Evolutionary conservation across 2,797 vertebrate species (phyloP), one percentile per base, ranked within the genome.

Genomic region (Smutsia gigantea): DNA sequence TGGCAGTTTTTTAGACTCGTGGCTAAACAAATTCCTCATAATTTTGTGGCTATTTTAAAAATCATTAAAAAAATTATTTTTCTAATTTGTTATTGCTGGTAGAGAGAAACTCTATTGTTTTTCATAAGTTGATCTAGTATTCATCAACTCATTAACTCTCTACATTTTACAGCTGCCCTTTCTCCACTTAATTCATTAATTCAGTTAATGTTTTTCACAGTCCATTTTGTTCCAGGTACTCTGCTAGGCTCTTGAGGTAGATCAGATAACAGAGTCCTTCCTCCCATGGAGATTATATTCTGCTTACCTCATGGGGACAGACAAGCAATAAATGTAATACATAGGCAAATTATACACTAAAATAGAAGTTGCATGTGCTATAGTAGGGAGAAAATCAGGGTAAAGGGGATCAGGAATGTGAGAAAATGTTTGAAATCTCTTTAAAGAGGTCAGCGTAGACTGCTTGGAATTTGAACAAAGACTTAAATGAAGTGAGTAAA

Each of bases 21-120:
- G 66, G 19, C 77, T 81, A 92, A 88, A n/a, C 42, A 72, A 72
- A 83, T 78, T 78, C 49, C 53, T 94, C 42, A 74, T 66, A 96
- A 93, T 77, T 90, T 37, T 74, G 37, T 72, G 7, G 25, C 57
- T 90, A 59, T 55, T 68, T 0, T 87, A 49, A 90, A 78, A 87
- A 82, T 12, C 5, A 69, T 46, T 88, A 69, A 15, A 6, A 61
- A 57, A 81, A 14, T 12, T 71, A 5, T 23, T 59, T 91, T 42
- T 53, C 4, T 66, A 37, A 59, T 94, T 86, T 66, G 39, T 72
- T 89, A 57, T 25, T 91, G 34, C 63, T 75, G 21, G 5, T 42
- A 63, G 10, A 57, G 4, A 71, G 55, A 88, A 93, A 90, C 15
- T 49, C 0, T 12, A 15, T 74, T 57, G 23, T 8, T 31, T 94